phyloP scores from a whole-genome alignment of 2,113 vertebrate genomes.

The Chloroceryle aenea region DNA sequence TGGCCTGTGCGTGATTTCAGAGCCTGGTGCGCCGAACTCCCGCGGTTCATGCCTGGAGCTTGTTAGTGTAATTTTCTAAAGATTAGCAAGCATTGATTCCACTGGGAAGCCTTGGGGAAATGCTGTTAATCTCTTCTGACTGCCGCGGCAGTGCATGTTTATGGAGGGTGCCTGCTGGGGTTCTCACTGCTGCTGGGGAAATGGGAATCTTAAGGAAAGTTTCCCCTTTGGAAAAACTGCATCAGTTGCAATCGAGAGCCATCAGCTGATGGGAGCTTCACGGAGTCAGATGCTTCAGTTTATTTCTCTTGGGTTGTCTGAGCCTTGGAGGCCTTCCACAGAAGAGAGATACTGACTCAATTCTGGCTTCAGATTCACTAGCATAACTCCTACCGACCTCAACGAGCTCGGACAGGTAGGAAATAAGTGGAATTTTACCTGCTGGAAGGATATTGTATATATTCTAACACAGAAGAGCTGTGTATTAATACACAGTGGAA shows the following conservation, averaged over 20 bases:
- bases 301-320: background rate
- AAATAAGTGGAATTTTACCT: background rate
- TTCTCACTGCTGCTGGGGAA: background rate
- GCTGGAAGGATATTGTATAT: background rate
- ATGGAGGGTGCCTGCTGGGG: background rate
- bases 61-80: slow-evolving; percentile 59
- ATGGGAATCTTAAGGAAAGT: background rate
- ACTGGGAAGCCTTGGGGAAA: slow-evolving; percentile 40
- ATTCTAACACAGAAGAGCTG: background rate
- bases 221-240: background rate
- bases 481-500: background rate
- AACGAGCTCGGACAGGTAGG: background rate
- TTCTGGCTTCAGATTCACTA: background rate
- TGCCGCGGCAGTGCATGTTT: background rate
- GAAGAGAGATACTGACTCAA: background rate
- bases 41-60: slow-evolving; percentile 12
- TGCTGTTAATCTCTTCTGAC: background rate
- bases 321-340: background rate
- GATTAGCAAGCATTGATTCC: slow-evolving; percentile 45
- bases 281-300: background rate
- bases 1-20: slow-evolving; percentile 52
- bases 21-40: background rate
- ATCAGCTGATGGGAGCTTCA: background rate
- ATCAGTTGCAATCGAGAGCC: background rate
- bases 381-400: background rate